Base-by-base conservation (phyloP, 1,140 invertebrate species). In the Lepidurus packardi region DNA sequence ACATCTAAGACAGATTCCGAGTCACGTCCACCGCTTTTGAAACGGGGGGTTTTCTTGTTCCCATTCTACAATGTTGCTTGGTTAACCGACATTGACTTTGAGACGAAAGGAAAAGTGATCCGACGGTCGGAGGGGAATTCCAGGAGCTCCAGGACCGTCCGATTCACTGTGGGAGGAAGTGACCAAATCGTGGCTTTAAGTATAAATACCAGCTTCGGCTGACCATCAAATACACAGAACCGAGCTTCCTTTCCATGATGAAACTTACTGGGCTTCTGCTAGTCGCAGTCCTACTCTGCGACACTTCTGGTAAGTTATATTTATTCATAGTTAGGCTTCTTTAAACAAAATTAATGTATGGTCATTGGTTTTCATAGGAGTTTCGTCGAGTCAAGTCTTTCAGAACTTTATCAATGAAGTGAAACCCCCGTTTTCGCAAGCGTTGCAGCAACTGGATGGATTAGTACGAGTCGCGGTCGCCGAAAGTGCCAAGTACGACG, bases 351-450 rank as follows among this genome's bases (percentile, higher is more conserved):
- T 47, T 47, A 47, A 47, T 16, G 2, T 16, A 2, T 34, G 34
- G 45, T 11, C 45, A 47, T 47, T 47, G 10, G 10, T 47, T 47
- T 47, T 47, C 16, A 1, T n/a, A 65, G 53, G 53, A 21, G 53
- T 13, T n/a, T 7, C 9, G 21, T 13, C 53, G 7, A 65, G 16
- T 13, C 53, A 65, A 65, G 53, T 77, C 0, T 77, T 77, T 43
- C 25, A 44, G 10, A 77, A 41, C 75, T 77, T 77, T 43, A 47
- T 77, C 75, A 77, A 77, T 44, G 75, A 77, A 77, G 75, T 45
- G 24, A 43, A 77, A 24, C 75, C 75, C 10, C 75, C 43, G 9
- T 77, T 77, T 45, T 45, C 75, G 41, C 24, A 43, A 25, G 75
- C 75, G 10, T 42, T 77, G 75, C 4, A 25, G 10, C 25, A 77